Base-by-base conservation (phyloP, 2,113 vertebrate genomes). In the Tetrao urogallus region DNA sequence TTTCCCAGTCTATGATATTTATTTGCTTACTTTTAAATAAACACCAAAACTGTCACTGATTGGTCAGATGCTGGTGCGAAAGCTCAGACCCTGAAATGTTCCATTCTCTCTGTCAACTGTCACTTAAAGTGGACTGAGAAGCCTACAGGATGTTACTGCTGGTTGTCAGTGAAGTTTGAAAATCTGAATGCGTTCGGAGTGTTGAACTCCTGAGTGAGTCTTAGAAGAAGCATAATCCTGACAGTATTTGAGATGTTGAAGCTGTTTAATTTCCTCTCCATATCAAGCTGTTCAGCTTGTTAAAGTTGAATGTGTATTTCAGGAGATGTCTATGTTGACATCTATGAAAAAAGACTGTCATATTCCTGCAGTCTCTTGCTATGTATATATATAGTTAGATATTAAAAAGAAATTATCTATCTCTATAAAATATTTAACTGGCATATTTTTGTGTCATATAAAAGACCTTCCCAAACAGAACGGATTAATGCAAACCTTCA, bases 21-120 rank as follows among this genome's bases (percentile, higher is more conserved):
- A 42, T 77, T 74, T 91, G 19, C 82, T 91, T 63, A 58, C 13
- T 73, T 91, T 83, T 86, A 96, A 88, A 69, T 56, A 71, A 72
- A 73, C 84, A 21, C 28, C 64, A 28, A 90, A 70, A 22, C 84
- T 93, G 36, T 76, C 91, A 79, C 42, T 0, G 3, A 72, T 89
- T 74, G 63, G 75, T 69, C 47, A 82, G 77, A 84, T 0, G 0
- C 18, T 63, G 76, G 30, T 58, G 56, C 40, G 60, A 70, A 87
- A 87, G 74, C 72, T 90, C 57, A 72, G 56, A 48, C 84, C 45
- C 54, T 54, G 77, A 86, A 93, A 85, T 57, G 42, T 74, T 88
- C 67, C 45, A 77, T 91, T 65, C 92, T 66, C 20, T 78, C 54
- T 92, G 60, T 70, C 60, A 87, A 8, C 50, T 90, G 56, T 89